Base-by-base conservation (phyloP, 2,888 invertebrate genomes). In the Ischnus inquisitorius region DNA sequence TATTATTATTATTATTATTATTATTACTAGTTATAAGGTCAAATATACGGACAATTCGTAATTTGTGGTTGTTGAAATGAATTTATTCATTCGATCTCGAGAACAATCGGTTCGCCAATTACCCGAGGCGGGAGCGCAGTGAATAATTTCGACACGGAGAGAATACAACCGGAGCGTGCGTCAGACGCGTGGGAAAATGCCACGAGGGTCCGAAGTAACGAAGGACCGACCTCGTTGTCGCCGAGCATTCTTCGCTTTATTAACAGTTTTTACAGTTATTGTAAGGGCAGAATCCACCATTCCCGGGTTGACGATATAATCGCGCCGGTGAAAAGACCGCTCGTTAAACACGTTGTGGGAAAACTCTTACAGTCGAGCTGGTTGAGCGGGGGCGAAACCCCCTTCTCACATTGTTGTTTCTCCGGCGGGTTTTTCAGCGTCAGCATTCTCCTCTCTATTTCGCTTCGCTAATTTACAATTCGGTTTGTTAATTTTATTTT, bases 31-130 rank as follows among this genome's bases (percentile, higher is more conserved):
- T 87, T 86, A 85, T 89, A 90, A 91, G 90, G 88, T 90, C 90
- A 91, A 91, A 91, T 91, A 91, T 90, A 91, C 90, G 87, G 87
- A 90, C 90, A 88, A 90, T 90, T 90, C 90, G 88, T 90, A 90
- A 84, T 76, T 83, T 86, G 79, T 72, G 78, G 71, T 51, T 22
- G 64, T 75, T 22, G 54, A 16, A 10, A 57, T 75, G 46, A 83
- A 79, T 54, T 83, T 71, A 83, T 82, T 82, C 78, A 82, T 68
- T 12, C 16, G 43, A 19, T 64, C 71, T 51, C 65, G 46, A 14
- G 28, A 67, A 51, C 41, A 72, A 78, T 68, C 51, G 41, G 22
- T 8, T 25, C 25, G 6, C 41, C 51, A 19, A 51, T 75, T 39
- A 54, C 39, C 34, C 46, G 5, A 19, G 34, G 46, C 8, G 10